Evolutionary conservation across 2,888 invertebrate genomes (phyloP).

Genomic region (Melipona bicolor): DNA sequence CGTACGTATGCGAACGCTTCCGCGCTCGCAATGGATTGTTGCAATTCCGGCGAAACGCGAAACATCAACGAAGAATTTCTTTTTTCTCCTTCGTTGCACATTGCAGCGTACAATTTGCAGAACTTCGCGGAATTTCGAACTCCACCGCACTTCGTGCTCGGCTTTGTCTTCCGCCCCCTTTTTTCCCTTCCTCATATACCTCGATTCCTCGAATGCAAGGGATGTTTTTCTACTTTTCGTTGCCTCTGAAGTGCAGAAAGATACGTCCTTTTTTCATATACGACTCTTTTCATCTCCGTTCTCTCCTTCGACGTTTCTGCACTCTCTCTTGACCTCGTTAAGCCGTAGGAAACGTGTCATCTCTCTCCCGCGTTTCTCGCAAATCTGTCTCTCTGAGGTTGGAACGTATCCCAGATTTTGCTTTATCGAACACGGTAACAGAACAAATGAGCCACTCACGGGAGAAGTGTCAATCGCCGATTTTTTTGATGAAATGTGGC

Average conservation of each 20-base stretch:
- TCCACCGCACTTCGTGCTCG: background rate
- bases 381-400: slow-evolving; percentile 20
- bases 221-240: slow-evolving; percentile 43
- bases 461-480: no score
- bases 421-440: background rate
- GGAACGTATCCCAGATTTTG: background rate
- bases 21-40: slow-evolving; percentile 31
- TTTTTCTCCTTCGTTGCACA: slow-evolving; percentile 25
- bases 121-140: slow-evolving; percentile 55
- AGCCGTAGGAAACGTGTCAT: slow-evolving; percentile 33
- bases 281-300: slow-evolving; percentile 39
- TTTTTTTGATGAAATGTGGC: no score
- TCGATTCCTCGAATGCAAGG: slow-evolving; percentile 33
- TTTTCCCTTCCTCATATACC: background rate
- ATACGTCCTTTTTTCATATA: background rate
- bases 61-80: slow-evolving; percentile 17
- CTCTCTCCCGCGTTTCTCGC: slow-evolving; percentile 2
- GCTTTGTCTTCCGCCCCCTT: background rate
- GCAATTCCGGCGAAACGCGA: slow-evolving; percentile 27
- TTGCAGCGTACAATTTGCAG: slow-evolving; percentile 46
- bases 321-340: slow-evolving; percentile 27
- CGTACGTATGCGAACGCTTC: slow-evolving; percentile 6
- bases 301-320: slow-evolving; percentile 26
- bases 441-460: background rate
- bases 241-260: slow-evolving; percentile 31